A percentile compares a stretch with the other conserved stretches of the same genome.
Evolutionary conservation across 2,797 vertebrate species (phyloP).

Genomic region (Xenops minutus): DNA sequence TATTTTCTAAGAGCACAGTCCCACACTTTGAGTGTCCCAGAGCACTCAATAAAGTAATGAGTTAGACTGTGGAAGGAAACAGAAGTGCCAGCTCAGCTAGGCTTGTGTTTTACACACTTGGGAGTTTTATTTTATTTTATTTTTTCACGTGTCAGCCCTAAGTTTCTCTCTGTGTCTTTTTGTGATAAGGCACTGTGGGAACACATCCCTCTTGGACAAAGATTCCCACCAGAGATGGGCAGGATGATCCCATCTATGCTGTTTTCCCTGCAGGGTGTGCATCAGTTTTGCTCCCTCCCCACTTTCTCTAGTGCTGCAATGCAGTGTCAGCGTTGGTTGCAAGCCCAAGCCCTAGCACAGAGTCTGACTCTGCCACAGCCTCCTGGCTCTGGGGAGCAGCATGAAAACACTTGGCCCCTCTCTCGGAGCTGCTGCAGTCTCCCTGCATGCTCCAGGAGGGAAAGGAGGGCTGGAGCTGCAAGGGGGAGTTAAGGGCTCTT

Average conservation of each 20-base stretch:
- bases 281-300: background rate
- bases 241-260: background rate
- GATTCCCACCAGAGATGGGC: background rate
- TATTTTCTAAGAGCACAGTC: background rate
- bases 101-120: background rate
- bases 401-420: constrained; percentile 35
- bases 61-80: background rate
- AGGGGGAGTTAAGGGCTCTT: background rate
- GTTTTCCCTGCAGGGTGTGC: background rate
- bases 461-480: background rate
- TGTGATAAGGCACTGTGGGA: background rate
- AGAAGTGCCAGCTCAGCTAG: constrained; percentile 17
- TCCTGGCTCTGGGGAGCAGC: constrained; percentile 52
- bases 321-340: constrained; percentile 55
- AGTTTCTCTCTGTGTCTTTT: background rate
- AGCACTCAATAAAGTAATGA: constrained; percentile 36
- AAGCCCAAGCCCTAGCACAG: constrained; percentile 58
- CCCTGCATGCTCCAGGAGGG: background rate
- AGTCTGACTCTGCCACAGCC: constrained; percentile 10
- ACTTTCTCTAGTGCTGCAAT: constrained; percentile 56
- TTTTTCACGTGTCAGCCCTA: fast-evolving
- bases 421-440: constrained; percentile 21
- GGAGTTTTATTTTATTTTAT: background rate
- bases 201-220: background rate
- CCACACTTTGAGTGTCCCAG: background rate